Conservation (phyloP, 1,140 invertebrate genomes). For the Steinernema khuongi region DNA sequence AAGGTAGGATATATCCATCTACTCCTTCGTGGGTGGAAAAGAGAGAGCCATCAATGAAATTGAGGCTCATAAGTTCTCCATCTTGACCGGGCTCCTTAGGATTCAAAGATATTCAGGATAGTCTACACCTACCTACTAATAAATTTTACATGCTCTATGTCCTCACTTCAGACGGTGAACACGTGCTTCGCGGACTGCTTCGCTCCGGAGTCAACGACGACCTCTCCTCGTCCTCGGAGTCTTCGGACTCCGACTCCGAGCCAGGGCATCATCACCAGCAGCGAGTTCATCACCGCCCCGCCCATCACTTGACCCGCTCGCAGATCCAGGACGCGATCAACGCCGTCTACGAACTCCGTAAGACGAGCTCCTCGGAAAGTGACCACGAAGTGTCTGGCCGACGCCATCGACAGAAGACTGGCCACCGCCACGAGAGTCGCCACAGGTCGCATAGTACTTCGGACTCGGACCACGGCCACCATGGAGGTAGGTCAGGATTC, state of each 20-base stretch:
- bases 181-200: not conserved
- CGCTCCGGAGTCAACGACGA: not conserved
- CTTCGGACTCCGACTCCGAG: not conserved
- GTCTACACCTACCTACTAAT: too few species aligned
- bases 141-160: too few species aligned
- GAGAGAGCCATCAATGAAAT: too few species aligned
- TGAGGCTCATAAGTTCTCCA: too few species aligned
- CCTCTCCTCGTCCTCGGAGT: not conserved
- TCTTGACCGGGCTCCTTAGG: too few species aligned
- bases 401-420: not conserved
- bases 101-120: too few species aligned
- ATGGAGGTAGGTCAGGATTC: too few species aligned
- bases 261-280: not conserved
- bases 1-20: not conserved
- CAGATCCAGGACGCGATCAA: too few species aligned
- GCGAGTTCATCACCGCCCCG: too few species aligned
- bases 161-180: not conserved
- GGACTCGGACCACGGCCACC: not conserved
- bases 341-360: too few species aligned
- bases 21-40: too few species aligned
- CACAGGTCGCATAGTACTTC: not conserved
- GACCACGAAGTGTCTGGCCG: constrained; percentile 4
- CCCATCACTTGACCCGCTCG: too few species aligned
- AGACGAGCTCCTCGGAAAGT: not conserved
- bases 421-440: not conserved